Evolutionary conservation across 1,140 invertebrate genomes (phyloP), one percentile per base, ranked within the genome.

Genomic region (Ruditapes philippinarum): DNA sequence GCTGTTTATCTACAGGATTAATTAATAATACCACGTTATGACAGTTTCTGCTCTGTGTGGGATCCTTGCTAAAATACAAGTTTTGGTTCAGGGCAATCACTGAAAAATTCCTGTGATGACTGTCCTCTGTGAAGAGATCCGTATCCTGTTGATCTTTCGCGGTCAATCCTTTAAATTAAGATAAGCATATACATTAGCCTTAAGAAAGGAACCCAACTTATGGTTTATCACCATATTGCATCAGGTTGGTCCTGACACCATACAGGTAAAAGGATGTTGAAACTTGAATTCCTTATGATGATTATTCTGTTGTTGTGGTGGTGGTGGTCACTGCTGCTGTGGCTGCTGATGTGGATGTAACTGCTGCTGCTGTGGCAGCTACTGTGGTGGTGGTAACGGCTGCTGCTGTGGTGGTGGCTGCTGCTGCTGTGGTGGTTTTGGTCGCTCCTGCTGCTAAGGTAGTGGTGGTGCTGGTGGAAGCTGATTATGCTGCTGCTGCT

Each of bases 1-100:
- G 78, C 19, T 80, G 79, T 83, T 81, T 79, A 54, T 89, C 57
- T 0, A 49, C 40, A 9, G 76, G 83, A 51, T 76, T 90, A 17
- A 81, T 90, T 49, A 90, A 90, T n/a, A 90, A 70, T 11, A 81
- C 68, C 31, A 90, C 14, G 74, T 90, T 83, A 3, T 90, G 84
- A 31, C 85, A 74, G 36, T 76, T 90, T 57, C 89, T 31, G 33
- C 89, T 28, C 40, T 90, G 89, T 19, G 74, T 90, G 36, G 74
- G 82, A 74, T 90, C 74, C 45, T 79, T 88, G 33, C 49, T 68
- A 11, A 40, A 54, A 9, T 38, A 82, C 12, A 84, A n/a, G 33
- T 70, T 84, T 73, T 84, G 40, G 28, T 84, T 84, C 17, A 68
- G 25, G 7, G 25, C 25, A 73, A 84, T 73, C 12, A 84, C 81